Conservation (phyloP, 2,113 vertebrate genomes). For the Microcebus lehilahytsara region DNA sequence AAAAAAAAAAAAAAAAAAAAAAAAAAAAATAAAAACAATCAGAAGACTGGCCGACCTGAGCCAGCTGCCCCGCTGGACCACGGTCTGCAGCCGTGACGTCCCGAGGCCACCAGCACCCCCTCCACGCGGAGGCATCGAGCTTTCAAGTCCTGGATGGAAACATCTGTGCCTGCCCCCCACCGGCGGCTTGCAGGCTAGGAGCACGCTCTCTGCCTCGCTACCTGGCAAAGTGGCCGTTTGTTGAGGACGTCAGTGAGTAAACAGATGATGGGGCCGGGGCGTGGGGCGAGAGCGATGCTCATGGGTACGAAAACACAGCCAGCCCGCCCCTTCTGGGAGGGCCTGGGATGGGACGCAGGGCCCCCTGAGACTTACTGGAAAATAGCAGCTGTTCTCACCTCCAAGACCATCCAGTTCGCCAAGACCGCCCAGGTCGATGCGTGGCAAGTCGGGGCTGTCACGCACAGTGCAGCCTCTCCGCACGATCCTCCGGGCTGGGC, state of each 20-base stretch:
- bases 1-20: too few species aligned
- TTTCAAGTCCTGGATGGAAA: background rate
- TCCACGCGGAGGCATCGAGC: rapidly evolving
- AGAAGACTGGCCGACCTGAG: background rate
- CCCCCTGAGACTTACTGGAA: background rate
- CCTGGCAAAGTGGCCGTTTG: background rate
- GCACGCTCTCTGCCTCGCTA: too few species aligned
- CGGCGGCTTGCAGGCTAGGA: background rate
- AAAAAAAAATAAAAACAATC: too few species aligned
- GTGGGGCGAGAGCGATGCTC: rapidly evolving
- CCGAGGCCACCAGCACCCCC: background rate
- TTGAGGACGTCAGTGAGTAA: too few species aligned
- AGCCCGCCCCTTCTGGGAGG: background rate
- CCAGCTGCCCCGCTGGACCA: background rate
- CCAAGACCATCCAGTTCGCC: background rate
- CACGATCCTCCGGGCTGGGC: background rate
- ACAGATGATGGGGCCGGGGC: rapidly evolving
- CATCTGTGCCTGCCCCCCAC: background rate
- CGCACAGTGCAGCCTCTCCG: rapidly evolving
- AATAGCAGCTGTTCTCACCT: background rate
- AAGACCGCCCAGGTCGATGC: background rate
- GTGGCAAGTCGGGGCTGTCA: background rate
- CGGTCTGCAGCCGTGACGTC: background rate
- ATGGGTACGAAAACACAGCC: background rate
- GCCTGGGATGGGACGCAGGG: background rate